Evolutionary conservation across 2,888 invertebrate genomes (phyloP).

Genomic region (Hirtodrosophila alboralis): DNA sequence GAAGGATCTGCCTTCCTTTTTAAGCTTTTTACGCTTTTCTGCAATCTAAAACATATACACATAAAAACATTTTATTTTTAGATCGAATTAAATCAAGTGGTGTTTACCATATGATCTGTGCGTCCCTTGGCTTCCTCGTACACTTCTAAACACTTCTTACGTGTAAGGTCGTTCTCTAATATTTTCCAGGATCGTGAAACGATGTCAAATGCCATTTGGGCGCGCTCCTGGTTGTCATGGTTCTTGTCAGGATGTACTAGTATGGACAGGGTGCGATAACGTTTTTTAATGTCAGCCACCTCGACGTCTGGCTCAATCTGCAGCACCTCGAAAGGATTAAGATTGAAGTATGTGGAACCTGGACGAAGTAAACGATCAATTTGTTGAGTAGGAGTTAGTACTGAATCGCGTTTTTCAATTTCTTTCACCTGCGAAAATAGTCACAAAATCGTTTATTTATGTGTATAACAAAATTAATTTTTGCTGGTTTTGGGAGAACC

Average conservation of each 20-base stretch:
- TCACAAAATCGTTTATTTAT: constrained; percentile 71
- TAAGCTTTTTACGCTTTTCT: constrained; percentile 96
- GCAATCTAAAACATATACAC: constrained; percentile 87
- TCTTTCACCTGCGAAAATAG: constrained; percentile 93
- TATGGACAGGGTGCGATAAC: constrained; percentile 97
- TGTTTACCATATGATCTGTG: constrained; percentile 94
- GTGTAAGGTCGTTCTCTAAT: constrained; percentile 96
- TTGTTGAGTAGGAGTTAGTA: constrained; percentile 98
- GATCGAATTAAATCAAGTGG: not conserved
- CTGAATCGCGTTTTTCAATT: constrained; percentile 98
- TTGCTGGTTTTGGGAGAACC: constrained; percentile 23
- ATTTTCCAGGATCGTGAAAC: constrained; percentile 98
- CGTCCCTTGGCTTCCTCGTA: constrained; percentile 98
- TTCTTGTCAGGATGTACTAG: constrained; percentile 99
- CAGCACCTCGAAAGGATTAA: constrained; percentile 96
- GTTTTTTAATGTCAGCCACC: constrained; percentile 97
- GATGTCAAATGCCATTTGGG: constrained; percentile 96
- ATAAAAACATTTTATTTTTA: not conserved
- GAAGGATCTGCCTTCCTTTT: constrained; percentile 92
- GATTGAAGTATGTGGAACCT: constrained; percentile 99
- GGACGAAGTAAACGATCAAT: constrained; percentile 97
- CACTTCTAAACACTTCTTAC: constrained; percentile 96
- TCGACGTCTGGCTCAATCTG: constrained; percentile 95
- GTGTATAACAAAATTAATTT: constrained; percentile 31
- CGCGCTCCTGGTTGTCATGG: constrained; percentile 96